These are phyloP conservation scores for Zaprionus nigranus DNA, from an alignment of 1,140 invertebrate species.

Conservation along the genomic window DNA sequence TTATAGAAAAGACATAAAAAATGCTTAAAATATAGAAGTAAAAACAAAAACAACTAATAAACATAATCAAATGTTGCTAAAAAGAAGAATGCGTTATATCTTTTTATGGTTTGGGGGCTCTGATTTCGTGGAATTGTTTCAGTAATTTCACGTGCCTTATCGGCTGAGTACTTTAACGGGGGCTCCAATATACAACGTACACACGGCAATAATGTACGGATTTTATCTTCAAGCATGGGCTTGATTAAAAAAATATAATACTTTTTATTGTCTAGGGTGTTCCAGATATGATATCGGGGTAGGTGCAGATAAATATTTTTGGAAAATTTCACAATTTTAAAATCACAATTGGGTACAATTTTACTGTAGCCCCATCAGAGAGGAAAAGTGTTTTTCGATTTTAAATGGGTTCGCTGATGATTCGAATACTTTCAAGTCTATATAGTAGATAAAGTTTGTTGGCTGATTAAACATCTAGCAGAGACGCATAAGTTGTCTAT, in stretches of 20 bases:
- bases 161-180: slow-evolving; percentile 27
- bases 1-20: slow-evolving; percentile 70
- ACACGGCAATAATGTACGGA: slow-evolving; percentile 10
- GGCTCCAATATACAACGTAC: slow-evolving; percentile 8
- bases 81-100: slow-evolving; percentile 14
- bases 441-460: background rate
- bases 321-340: slow-evolving; percentile 1
- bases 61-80: slow-evolving; percentile 51
- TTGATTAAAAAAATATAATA: slow-evolving; percentile 32
- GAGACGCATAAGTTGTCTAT: background rate
- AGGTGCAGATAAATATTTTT: background rate
- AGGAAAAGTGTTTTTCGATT: background rate
- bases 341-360: background rate
- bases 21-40: slow-evolving; percentile 48
- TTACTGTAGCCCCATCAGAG: background rate
- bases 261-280: slow-evolving; percentile 4
- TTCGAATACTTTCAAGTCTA: background rate
- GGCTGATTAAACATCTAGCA: background rate
- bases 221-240: slow-evolving; percentile 22
- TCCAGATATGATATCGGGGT: background rate
- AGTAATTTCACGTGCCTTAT: slow-evolving; percentile 34
- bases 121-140: slow-evolving; percentile 19
- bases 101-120: slow-evolving; percentile 31
- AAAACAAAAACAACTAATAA: slow-evolving; percentile 26
- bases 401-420: background rate